These are phyloP conservation scores for Arnoldichthys spilopterus DNA, from an alignment of 2,797 vertebrate genomes.

Conservation along the genomic window DNA sequence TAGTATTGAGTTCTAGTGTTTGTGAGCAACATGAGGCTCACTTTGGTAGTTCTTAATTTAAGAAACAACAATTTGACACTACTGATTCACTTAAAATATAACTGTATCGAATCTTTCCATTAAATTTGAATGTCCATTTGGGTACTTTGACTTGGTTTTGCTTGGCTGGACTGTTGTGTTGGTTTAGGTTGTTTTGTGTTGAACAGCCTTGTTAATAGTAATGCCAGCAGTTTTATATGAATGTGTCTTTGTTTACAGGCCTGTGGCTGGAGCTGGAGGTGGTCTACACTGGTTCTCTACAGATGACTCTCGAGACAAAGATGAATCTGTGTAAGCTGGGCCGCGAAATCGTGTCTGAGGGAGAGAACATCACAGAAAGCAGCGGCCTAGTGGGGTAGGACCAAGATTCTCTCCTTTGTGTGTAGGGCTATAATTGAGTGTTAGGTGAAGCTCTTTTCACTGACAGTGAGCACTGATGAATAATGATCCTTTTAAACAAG, in stretches of 20 bases:
- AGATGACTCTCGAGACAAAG: conserved; percentile 90
- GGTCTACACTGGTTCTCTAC: conserved; percentile 84
- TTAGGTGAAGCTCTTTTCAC: neutral
- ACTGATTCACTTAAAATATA: no score
- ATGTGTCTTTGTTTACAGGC: conserved; percentile 67
- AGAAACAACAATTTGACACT: no score
- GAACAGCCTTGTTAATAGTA: neutral
- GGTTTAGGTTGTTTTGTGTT: neutral
- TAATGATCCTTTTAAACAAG: neutral
- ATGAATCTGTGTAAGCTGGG: conserved; percentile 89
- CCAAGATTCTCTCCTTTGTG: neutral
- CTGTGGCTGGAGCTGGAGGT: conserved; percentile 89
- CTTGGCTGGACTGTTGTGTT: no score
- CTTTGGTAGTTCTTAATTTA: no score
- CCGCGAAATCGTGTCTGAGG: conserved; percentile 78
- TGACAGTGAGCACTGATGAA: conserved; percentile 16
- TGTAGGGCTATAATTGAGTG: neutral
- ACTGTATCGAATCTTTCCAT: no score
- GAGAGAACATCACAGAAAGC: conserved; percentile 64
- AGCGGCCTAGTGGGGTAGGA: conserved; percentile 74
- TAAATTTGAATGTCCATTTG: no score
- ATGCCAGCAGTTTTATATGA: neutral
- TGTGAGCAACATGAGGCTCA: no score
- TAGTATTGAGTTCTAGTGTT: no score
- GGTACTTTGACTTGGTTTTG: no score